A percentile compares a stretch with the other conserved stretches of the same genome.
Evolutionary conservation across 2,797 vertebrate species (phyloP).

Genomic region (Petrocephalus sullivani): DNA sequence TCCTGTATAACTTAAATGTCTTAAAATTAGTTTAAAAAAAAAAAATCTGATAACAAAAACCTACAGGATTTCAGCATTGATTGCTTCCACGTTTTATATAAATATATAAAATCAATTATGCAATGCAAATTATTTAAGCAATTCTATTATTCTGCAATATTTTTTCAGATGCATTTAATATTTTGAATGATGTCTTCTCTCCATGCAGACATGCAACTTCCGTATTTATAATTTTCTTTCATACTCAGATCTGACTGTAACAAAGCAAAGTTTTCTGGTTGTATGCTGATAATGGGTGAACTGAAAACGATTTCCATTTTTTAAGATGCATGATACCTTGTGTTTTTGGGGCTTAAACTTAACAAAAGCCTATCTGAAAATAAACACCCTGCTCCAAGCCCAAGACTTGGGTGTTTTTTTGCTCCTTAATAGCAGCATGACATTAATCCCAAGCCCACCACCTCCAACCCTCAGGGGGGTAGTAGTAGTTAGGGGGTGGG

Average conservation of each 20-base stretch:
- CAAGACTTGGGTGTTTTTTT: neutral
- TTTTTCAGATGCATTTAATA: neutral
- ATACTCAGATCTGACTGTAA: neutral
- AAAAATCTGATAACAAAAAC: neutral
- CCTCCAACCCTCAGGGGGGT: neutral
- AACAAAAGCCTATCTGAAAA: neutral
- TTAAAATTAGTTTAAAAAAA: too few species aligned
- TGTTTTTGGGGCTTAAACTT: neutral
- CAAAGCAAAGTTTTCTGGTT: neutral
- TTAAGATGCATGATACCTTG: neutral
- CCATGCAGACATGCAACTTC: neutral
- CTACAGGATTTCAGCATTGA: neutral
- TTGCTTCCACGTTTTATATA: neutral
- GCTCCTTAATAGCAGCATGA: neutral
- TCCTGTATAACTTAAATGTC: too few species aligned
- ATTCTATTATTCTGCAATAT: neutral
- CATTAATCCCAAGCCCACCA: neutral
- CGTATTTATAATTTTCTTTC: neutral
- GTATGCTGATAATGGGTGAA: neutral
- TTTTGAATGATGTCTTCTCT: neutral
- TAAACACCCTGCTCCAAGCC: neutral
- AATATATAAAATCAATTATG: neutral
- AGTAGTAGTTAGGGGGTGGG: neutral
- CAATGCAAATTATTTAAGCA: neutral
- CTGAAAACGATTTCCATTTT: neutral